Evolutionary conservation across 1,140 invertebrate genomes (phyloP).

Genomic region (Drosophila jambulina): DNA sequence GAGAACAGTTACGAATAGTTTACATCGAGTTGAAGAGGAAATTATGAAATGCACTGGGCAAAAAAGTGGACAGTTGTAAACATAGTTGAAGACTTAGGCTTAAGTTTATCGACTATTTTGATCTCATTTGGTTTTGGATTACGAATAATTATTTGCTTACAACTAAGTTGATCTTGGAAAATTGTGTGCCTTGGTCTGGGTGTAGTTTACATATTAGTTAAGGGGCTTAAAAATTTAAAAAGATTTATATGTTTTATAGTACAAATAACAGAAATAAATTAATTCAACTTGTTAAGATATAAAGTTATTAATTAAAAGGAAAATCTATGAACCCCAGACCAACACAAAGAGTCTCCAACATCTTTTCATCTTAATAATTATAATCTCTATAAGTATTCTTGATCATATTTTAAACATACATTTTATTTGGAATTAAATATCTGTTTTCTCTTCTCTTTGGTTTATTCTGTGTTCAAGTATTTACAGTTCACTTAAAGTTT

Average conservation of each 20-base stretch:
- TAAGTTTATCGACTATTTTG: slow-evolving; percentile 52
- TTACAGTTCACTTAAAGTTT: slow-evolving; percentile 41
- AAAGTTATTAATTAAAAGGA: neutral
- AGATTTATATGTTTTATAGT: neutral
- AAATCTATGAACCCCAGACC: neutral
- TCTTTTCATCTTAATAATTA: neutral
- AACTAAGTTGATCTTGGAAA: slow-evolving; percentile 10
- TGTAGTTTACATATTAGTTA: neutral
- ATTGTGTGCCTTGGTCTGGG: slow-evolving; percentile 3
- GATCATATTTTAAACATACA: slow-evolving; percentile 23
- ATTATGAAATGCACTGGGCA: slow-evolving; percentile 16
- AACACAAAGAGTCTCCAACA: slow-evolving; percentile 6
- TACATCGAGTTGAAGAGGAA: slow-evolving; percentile 38
- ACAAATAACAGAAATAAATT: neutral
- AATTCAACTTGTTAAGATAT: neutral
- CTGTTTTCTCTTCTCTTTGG: slow-evolving; percentile 31
- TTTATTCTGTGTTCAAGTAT: slow-evolving; percentile 29
- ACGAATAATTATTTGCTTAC: slow-evolving; percentile 29
- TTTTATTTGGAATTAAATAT: slow-evolving; percentile 27
- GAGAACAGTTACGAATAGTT: slow-evolving; percentile 41
- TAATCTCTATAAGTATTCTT: slow-evolving; percentile 5
- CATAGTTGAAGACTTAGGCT: slow-evolving; percentile 39
- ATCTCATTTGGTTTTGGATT: slow-evolving; percentile 46
- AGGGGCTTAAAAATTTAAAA: neutral
- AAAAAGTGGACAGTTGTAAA: slow-evolving; percentile 40